Evolutionary conservation across 2,113 vertebrate species (phyloP).

Genomic region (Urocitellus parryii): DNA sequence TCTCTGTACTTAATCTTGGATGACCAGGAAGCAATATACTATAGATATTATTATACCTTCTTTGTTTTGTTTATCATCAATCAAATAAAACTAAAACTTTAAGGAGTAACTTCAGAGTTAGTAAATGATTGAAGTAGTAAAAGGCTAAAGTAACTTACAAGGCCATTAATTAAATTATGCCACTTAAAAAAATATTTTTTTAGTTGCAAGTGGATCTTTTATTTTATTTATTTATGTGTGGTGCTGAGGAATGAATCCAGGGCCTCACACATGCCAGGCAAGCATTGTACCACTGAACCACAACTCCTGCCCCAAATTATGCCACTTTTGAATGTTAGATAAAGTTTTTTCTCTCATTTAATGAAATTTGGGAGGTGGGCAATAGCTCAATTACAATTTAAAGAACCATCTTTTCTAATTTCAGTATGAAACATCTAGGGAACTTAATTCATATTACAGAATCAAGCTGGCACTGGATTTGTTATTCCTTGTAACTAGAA

Average conservation of each 20-base stretch:
- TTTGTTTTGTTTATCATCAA: conserved; percentile 29
- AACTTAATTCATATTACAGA: background rate
- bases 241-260: no score
- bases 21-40: background rate
- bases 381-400: background rate
- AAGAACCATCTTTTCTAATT: conserved; percentile 32
- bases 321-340: conserved; percentile 10
- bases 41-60: background rate
- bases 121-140: conserved; percentile 33
- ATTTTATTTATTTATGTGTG: no score
- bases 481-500: background rate
- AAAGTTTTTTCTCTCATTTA: conserved; percentile 38
- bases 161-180: background rate
- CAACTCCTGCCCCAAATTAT: background rate
- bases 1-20: background rate
- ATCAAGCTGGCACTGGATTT: background rate
- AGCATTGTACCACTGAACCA: no score
- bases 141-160: background rate
- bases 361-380: background rate
- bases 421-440: background rate
- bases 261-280: no score
- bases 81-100: conserved; percentile 46
- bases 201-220: no score
- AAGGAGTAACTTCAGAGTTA: background rate
- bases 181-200: no score